phyloP scores from a whole-genome alignment of 64 coral and sea anemone genomes.

The Pachyseris speciosa region DNA sequence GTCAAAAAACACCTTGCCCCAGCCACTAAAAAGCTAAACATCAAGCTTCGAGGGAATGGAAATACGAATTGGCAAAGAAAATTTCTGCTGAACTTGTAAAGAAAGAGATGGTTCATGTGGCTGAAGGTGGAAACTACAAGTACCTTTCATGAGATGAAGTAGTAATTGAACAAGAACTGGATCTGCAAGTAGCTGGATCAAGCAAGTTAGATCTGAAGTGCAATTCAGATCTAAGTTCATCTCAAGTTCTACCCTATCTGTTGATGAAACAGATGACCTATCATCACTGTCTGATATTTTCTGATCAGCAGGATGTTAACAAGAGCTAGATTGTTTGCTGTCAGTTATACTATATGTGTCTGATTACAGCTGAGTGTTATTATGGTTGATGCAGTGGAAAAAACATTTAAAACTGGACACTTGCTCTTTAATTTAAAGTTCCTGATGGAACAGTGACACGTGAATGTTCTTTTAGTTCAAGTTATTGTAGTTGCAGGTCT shows the following conservation, averaged over 20 bases:
- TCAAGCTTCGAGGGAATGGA: neutral
- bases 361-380: too few relatives aligned
- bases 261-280: neutral
- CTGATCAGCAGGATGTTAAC: too few relatives aligned
- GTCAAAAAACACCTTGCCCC: conserved; percentile 9
- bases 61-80: neutral
- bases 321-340: too few relatives aligned
- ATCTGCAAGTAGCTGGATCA: neutral
- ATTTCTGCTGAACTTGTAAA: neutral
- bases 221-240: neutral
- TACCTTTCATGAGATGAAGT: neutral
- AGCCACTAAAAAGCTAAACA: neutral
- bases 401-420: too few relatives aligned
- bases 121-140: neutral
- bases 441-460: too few relatives aligned
- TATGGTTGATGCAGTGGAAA: too few relatives aligned
- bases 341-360: too few relatives aligned
- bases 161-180: conserved; percentile 13
- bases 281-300: neutral
- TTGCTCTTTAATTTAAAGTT: too few relatives aligned
- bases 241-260: conserved; percentile 7
- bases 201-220: conserved; percentile 18
- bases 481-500: too few relatives aligned
- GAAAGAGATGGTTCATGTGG: neutral
- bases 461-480: too few relatives aligned